Evolutionary conservation across 2,113 vertebrate genomes (phyloP).

Genomic region (Aldabrachelys gigantea): DNA sequence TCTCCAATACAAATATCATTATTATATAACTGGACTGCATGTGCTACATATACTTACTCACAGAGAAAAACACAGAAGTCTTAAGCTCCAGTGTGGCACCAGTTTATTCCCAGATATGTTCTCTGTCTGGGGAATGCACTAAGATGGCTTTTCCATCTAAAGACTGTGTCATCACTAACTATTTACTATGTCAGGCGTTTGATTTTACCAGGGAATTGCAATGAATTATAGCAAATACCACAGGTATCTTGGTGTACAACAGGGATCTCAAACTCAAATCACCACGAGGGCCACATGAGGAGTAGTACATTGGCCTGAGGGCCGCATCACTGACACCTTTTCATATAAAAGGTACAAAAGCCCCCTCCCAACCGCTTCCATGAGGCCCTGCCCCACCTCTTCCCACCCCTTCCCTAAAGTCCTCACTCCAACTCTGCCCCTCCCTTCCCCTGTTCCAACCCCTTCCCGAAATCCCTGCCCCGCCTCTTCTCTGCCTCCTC

Average conservation of each 20-base stretch:
- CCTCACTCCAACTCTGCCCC: too few relatives aligned
- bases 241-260: not conserved
- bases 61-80: not conserved
- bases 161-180: fast-evolving
- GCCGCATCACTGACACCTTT: too few relatives aligned
- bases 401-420: too few relatives aligned
- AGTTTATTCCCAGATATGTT: not conserved
- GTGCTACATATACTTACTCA: not conserved
- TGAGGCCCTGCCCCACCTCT: too few relatives aligned
- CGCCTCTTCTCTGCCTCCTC: too few relatives aligned
- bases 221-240: not conserved
- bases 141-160: fast-evolving
- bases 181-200: not conserved
- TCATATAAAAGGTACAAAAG: too few relatives aligned
- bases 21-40: not conserved
- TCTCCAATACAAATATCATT: not conserved
- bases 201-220: not conserved
- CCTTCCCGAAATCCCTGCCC: too few relatives aligned
- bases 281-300: too few relatives aligned
- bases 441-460: too few relatives aligned
- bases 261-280: too few relatives aligned
- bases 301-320: too few relatives aligned
- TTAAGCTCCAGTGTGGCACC: not conserved
- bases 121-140: not conserved
- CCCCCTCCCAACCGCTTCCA: too few relatives aligned